A percentile compares a stretch with the other conserved stretches of the same genome.
These are phyloP conservation scores for Lepidocyrtinus sp. DNA, from an alignment of 2,888 invertebrate species.

Conservation along the genomic window DNA sequence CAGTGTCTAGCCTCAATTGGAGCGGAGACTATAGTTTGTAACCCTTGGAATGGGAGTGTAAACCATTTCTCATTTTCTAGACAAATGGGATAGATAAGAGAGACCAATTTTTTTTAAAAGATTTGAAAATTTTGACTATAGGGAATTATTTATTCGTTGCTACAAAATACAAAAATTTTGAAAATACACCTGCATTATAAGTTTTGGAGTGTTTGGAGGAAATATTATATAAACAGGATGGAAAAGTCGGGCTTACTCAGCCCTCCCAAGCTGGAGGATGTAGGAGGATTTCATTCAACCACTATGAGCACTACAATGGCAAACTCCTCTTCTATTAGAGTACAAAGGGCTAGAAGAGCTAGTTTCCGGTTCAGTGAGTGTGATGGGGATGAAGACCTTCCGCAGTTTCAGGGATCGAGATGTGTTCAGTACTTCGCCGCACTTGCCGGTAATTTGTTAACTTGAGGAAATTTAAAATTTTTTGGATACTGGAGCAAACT, in stretches of 20 bases:
- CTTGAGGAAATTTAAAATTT: not conserved
- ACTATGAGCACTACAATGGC: constrained; percentile 17
- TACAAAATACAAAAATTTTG: no score
- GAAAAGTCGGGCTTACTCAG: constrained; percentile 10
- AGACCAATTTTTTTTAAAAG: no score
- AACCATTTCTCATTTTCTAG: no score
- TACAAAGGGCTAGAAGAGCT: constrained; percentile 33
- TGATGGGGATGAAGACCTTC: constrained; percentile 57
- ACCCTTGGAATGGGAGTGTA: no score
- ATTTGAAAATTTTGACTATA: no score
- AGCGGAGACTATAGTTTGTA: no score
- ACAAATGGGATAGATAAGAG: no score
- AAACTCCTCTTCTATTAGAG: constrained; percentile 11
- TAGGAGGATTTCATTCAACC: not conserved
- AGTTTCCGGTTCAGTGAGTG: constrained; percentile 58
- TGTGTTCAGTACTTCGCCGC: constrained; percentile 63
- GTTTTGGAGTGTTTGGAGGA: no score
- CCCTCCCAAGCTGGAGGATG: constrained; percentile 13
- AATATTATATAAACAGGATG: no score
- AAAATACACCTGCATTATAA: no score
- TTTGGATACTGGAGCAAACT: not conserved
- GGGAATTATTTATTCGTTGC: no score
- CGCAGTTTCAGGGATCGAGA: constrained; percentile 57
- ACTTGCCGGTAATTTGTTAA: constrained; percentile 49
- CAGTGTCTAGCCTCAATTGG: no score